Conservation (phyloP, 2,797 vertebrate genomes). For the Momotus momota region DNA sequence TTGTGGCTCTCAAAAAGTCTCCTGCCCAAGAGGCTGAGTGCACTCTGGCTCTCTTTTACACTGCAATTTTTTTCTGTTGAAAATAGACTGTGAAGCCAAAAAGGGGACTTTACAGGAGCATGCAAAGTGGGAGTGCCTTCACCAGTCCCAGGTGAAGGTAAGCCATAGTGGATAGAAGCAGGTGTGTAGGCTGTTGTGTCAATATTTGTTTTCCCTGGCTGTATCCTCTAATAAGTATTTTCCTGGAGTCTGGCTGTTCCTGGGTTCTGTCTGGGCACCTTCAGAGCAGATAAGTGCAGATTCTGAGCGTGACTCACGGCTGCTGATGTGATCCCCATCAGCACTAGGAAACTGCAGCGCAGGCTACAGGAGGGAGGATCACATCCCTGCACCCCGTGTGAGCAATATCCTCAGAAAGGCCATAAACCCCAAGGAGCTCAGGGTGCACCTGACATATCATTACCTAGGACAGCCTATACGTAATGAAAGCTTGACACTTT, state of each 20-base stretch:
- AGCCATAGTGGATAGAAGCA: not conserved
- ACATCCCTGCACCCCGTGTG: fast-evolving
- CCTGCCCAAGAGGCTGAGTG: not conserved
- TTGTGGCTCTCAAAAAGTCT: not conserved
- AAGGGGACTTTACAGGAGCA: not conserved
- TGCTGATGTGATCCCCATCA: fast-evolving
- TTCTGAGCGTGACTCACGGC: not conserved
- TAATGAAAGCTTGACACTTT: not conserved
- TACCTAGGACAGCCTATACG: not conserved
- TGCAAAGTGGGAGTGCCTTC: not conserved
- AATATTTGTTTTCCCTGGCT: not conserved
- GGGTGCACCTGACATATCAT: not conserved
- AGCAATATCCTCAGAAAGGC: not conserved
- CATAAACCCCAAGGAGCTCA: not conserved
- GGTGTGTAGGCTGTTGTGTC: not conserved
- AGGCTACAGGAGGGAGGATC: not conserved
- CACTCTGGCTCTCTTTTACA: not conserved
- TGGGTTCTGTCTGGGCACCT: not conserved
- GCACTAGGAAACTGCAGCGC: not conserved
- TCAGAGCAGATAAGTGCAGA: not conserved
- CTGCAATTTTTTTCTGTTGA: not conserved
- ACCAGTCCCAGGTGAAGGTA: not conserved
- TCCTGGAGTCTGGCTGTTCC: not conserved
- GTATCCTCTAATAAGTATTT: not conserved
- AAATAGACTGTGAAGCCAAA: not conserved